These are phyloP conservation scores for Lepas anatifera DNA, from an alignment of 2,888 invertebrate genomes.

Conservation along the genomic window DNA sequence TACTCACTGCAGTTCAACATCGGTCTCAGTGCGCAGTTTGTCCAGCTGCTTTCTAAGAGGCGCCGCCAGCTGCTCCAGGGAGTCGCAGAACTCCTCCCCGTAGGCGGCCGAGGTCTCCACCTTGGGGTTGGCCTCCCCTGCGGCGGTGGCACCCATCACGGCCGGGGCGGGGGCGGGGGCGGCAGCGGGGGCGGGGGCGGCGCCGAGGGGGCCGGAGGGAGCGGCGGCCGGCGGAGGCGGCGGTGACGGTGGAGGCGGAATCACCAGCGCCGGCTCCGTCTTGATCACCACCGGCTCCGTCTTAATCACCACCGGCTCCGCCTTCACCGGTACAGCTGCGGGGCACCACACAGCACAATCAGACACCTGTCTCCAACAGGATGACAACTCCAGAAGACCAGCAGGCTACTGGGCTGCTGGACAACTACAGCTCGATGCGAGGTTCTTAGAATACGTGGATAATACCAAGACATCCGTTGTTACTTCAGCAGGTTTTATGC, in stretches of 20 bases:
- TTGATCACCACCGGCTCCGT: neutral
- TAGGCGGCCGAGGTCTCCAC: neutral
- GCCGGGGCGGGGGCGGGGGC: neutral
- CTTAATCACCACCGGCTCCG: neutral
- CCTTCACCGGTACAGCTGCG: neutral
- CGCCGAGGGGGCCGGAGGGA: neutral
- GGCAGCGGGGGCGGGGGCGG: neutral
- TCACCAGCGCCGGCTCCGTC: too few species aligned
- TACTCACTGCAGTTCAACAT: conserved; percentile 12
- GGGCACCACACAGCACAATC: too few species aligned
- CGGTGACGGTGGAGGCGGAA: too few species aligned
- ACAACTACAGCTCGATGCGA: too few species aligned
- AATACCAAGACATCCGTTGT: too few species aligned
- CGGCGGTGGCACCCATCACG: neutral
- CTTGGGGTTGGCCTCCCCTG: neutral
- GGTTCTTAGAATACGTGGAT: too few species aligned
- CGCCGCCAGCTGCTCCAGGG: neutral
- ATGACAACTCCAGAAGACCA: too few species aligned
- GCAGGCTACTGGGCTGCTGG: too few species aligned
- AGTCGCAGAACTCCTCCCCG: neutral
- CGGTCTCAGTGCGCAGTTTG: neutral
- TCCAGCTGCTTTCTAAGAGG: neutral
- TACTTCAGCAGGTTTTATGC: too few species aligned
- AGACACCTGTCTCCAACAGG: too few species aligned
- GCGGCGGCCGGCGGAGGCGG: neutral